Evolutionary conservation across 2,888 invertebrate species (phyloP).

Genomic region (Lasioglossum figueresi): DNA sequence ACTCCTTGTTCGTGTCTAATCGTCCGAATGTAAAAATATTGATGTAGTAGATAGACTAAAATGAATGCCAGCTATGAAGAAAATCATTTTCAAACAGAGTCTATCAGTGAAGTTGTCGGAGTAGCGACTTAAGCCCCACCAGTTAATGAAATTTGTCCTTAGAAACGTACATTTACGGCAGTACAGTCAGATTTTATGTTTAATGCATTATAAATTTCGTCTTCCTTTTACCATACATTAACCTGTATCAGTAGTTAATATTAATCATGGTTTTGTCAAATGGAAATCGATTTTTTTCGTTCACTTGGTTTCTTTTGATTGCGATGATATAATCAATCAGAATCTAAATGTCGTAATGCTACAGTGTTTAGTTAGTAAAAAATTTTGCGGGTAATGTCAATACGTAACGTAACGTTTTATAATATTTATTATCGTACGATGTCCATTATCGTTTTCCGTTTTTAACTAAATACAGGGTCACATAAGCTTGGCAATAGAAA

Average conservation of each 20-base stretch:
- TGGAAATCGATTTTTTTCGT: constrained; percentile 19
- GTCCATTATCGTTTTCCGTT: constrained; percentile 26
- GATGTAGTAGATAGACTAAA: constrained; percentile 42
- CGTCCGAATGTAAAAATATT: constrained; percentile 31
- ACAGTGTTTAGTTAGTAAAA: background rate
- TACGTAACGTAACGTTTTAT: constrained; percentile 27
- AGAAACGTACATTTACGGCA: constrained; percentile 74
- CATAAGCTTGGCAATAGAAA: constrained; percentile 72
- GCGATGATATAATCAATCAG: constrained; percentile 33
- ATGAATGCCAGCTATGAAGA: constrained; percentile 61
- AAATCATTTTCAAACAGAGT: constrained; percentile 70
- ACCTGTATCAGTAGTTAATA: constrained; percentile 17
- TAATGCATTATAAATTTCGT: constrained; percentile 63
- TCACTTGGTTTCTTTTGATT: constrained; percentile 16
- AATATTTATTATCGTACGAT: constrained; percentile 34
- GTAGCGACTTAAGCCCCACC: constrained; percentile 70
- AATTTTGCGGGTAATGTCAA: constrained; percentile 9
- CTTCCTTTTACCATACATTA: constrained; percentile 68
- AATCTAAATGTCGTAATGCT: constrained; percentile 18
- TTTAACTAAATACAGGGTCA: constrained; percentile 44
- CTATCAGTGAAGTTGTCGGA: constrained; percentile 74
- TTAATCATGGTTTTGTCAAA: background rate
- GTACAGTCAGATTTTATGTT: constrained; percentile 72
- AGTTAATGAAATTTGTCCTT: constrained; percentile 70
- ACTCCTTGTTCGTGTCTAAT: constrained; percentile 15